A percentile compares a stretch with the other conserved stretches of the same genome.
These are phyloP conservation scores for Tigriopus californicus DNA, from an alignment of 2,888 invertebrate genomes.

Conservation along the genomic window DNA sequence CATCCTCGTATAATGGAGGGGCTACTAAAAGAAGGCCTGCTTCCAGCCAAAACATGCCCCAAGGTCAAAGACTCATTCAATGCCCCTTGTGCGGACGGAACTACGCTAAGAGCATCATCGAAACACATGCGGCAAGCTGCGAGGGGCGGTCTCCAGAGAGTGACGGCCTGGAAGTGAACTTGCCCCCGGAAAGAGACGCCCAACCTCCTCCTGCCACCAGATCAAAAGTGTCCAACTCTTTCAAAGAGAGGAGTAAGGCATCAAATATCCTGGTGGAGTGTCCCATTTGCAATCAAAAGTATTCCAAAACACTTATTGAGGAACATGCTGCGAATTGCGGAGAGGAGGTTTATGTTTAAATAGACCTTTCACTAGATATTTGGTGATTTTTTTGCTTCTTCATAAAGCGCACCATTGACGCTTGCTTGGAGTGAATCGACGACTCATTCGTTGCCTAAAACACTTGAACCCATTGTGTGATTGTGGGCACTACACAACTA, in stretches of 20 bases:
- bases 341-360: slow-evolving; percentile 12
- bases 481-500: no score
- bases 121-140: slow-evolving; percentile 8
- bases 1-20: background rate
- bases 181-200: background rate
- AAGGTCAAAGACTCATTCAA: background rate
- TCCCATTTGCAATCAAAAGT: slow-evolving; percentile 7
- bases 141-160: background rate
- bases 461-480: no score
- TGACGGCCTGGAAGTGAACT: background rate
- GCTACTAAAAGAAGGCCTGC: background rate
- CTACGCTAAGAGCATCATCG: background rate
- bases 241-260: no score
- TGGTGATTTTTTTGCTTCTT: no score
- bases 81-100: background rate
- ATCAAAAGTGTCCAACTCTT: background rate
- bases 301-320: background rate
- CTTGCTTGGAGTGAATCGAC: no score
- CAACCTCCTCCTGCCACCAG: background rate
- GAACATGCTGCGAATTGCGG: slow-evolving; percentile 1
- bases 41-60: background rate
- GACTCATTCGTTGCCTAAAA: no score
- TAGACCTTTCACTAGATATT: background rate
- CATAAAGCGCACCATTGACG: no score
- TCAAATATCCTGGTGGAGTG: background rate